Conservation (phyloP, 1,140 invertebrate genomes). For the Medauroidea extradentata region DNA sequence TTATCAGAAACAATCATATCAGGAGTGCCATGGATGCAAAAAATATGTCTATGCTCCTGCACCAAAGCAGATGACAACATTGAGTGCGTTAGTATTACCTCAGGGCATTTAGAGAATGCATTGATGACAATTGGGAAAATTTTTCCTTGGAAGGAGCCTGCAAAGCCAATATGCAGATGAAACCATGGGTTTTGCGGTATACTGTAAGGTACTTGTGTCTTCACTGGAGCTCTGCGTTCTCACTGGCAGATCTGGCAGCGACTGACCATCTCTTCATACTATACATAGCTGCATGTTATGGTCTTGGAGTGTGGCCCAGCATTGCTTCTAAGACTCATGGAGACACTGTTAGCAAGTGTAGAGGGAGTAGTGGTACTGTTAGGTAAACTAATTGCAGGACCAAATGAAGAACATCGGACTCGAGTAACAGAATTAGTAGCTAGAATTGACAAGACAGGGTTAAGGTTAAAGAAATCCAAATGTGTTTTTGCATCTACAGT, state of each 20-base stretch:
- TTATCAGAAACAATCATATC: too few species aligned
- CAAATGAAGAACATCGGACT: slow-evolving; percentile 2
- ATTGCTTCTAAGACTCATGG: background rate
- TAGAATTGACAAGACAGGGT: background rate
- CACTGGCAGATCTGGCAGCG: slow-evolving; percentile 12
- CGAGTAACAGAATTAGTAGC: background rate
- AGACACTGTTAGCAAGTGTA: background rate
- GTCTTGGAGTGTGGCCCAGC: slow-evolving; percentile 35
- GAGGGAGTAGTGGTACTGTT: background rate
- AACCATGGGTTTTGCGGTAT: slow-evolving; percentile 39
- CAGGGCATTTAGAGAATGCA: slow-evolving; percentile 21
- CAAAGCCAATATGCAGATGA: slow-evolving; percentile 49
- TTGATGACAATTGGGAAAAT: slow-evolving; percentile 44
- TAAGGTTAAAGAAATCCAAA: slow-evolving; percentile 33
- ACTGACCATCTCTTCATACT: slow-evolving; percentile 33
- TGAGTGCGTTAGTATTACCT: background rate
- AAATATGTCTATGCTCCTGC: too few species aligned
- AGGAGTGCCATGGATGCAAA: too few species aligned
- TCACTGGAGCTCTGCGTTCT: slow-evolving; percentile 19
- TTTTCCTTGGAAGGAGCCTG: slow-evolving; percentile 38
- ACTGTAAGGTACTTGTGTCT: slow-evolving; percentile 32
- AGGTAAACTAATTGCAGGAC: background rate
- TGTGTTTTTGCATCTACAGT: slow-evolving; percentile 30
- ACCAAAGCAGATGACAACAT: too few species aligned
- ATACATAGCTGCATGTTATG: slow-evolving; percentile 42